These are phyloP conservation scores for Neuroscelio doddi DNA, from an alignment of 2,888 invertebrate genomes.

Conservation along the genomic window DNA sequence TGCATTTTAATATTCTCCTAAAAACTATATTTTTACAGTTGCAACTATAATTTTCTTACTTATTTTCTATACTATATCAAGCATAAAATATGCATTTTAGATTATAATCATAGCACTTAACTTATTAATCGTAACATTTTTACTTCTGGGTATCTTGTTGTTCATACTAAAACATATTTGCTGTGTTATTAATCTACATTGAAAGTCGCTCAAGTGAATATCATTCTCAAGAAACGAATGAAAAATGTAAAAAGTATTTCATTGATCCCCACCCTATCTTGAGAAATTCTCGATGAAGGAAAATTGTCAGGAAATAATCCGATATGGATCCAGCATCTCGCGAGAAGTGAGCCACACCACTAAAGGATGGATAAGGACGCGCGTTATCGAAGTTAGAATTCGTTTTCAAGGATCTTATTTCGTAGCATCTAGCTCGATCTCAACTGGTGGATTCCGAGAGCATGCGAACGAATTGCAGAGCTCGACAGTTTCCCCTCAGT, in stretches of 20 bases:
- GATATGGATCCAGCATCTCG: neutral
- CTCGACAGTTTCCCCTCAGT: constrained; percentile 49
- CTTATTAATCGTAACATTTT: too few relatives aligned
- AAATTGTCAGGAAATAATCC: neutral
- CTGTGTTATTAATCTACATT: too few relatives aligned
- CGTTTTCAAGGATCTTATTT: constrained; percentile 8
- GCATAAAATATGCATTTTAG: too few relatives aligned
- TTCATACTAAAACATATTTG: too few relatives aligned
- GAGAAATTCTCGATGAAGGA: neutral
- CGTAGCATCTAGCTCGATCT: constrained; percentile 6
- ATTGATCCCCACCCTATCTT: neutral
- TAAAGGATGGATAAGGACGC: neutral
- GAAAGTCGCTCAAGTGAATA: too few relatives aligned
- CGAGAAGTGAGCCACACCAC: neutral
- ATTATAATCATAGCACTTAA: too few relatives aligned
- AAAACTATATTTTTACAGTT: too few relatives aligned
- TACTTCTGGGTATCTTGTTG: too few relatives aligned
- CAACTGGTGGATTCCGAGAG: constrained; percentile 14
- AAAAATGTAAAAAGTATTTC: neutral
- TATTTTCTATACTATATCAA: too few relatives aligned
- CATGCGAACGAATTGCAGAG: constrained; percentile 47
- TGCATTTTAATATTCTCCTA: too few relatives aligned
- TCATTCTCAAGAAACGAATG: neutral
- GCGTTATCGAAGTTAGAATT: neutral
- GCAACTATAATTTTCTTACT: neutral